These are phyloP conservation scores for Coreius guichenoti DNA, from an alignment of 2,797 vertebrate species.

Conservation along the genomic window DNA sequence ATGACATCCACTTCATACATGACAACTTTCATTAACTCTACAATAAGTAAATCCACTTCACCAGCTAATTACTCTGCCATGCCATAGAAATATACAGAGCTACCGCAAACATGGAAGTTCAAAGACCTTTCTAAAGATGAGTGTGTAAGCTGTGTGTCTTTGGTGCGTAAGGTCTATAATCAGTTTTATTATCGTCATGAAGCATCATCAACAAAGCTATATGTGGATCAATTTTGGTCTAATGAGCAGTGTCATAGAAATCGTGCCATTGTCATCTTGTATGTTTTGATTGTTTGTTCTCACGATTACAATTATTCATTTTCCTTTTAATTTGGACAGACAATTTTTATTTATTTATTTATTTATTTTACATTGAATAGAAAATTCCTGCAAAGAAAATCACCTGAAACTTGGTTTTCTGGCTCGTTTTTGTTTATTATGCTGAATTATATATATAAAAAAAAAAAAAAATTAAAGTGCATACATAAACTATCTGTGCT, in stretches of 20 bases:
- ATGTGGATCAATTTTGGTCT: neutral
- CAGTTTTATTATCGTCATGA: neutral
- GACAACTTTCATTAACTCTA: too few species aligned
- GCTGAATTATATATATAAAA: conserved; percentile 4
- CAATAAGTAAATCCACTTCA: too few species aligned
- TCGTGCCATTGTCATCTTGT: neutral
- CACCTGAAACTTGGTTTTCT: neutral
- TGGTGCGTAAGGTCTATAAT: too few species aligned
- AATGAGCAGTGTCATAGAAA: neutral
- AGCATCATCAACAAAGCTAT: neutral
- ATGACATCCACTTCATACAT: too few species aligned
- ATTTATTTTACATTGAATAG: neutral
- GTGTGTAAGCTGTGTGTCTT: too few species aligned
- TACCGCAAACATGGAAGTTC: too few species aligned
- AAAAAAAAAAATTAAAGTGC: neutral
- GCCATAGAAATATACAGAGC: too few species aligned
- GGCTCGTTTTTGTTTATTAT: conserved; percentile 21
- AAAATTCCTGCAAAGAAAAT: conserved; percentile 10
- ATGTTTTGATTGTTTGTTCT: neutral
- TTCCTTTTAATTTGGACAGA: neutral
- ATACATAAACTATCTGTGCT: neutral
- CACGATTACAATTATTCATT: neutral
- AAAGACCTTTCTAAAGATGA: too few species aligned
- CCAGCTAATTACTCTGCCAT: too few species aligned
- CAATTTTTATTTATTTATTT: too few species aligned